Conservation (phyloP, 2,797 vertebrate species). For the Gymnodraco acuticeps region DNA sequence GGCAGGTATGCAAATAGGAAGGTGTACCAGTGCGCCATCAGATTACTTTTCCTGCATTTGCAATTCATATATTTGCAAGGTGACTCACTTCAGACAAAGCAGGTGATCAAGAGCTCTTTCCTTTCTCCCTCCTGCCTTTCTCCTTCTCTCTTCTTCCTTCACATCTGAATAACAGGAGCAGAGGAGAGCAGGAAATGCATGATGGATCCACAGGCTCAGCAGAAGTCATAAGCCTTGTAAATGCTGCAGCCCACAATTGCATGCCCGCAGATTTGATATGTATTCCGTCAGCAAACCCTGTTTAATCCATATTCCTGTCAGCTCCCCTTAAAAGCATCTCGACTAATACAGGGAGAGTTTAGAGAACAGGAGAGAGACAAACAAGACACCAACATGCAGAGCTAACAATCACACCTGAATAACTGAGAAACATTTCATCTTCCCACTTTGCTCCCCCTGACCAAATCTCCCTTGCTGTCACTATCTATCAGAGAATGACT, state of each 20-base stretch:
- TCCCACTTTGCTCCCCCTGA: conserved; percentile 21
- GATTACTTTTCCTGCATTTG: conserved; percentile 88
- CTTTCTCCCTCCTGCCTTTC: conserved; percentile 40
- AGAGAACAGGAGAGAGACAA: conserved; percentile 61
- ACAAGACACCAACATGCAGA: conserved; percentile 55
- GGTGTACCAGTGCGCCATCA: conserved; percentile 81
- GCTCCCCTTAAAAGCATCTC: conserved; percentile 71
- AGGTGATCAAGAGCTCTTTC: conserved; percentile 85
- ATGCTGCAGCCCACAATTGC: conserved; percentile 78
- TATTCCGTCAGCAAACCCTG: conserved; percentile 83
- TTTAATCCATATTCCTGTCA: conserved; percentile 87
- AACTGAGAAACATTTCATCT: conserved; percentile 38
- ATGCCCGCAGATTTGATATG: conserved; percentile 80
- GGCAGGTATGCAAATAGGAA: conserved; percentile 87
- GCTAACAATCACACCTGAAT: conserved; percentile 57
- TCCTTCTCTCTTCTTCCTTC: conserved; percentile 43
- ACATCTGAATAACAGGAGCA: conserved; percentile 58
- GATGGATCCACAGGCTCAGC: conserved; percentile 82
- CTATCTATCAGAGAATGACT: conserved; percentile 10
- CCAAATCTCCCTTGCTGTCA: conserved; percentile 14
- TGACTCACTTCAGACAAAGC: conserved; percentile 90
- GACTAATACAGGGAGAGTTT: conserved; percentile 65
- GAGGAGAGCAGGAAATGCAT: conserved; percentile 61
- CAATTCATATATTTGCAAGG: conserved; percentile 92
- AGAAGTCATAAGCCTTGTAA: conserved; percentile 82